phyloP scores from a whole-genome alignment of 2,113 vertebrate genomes.

The Australoheros scitulus region DNA sequence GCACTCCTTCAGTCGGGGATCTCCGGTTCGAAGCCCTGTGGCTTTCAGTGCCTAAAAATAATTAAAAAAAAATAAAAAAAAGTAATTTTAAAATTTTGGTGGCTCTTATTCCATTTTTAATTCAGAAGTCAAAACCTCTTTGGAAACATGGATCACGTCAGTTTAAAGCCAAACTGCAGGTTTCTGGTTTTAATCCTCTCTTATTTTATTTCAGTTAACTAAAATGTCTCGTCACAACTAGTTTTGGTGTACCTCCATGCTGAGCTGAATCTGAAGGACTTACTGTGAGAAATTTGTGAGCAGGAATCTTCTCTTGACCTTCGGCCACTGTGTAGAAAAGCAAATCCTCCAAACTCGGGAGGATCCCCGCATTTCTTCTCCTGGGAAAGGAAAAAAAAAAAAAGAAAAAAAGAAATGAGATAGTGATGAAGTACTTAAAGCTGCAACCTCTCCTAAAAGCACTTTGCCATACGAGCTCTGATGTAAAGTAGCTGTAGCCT shows the following conservation, averaged over 20 bases:
- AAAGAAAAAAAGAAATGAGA: not conserved
- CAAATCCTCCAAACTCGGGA: conserved; percentile 92
- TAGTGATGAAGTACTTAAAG: not conserved
- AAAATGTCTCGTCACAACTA: not conserved
- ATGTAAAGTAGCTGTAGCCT: not conserved
- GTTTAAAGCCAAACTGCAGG: not conserved
- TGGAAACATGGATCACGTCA: not conserved
- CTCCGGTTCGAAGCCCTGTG: conserved; percentile 93
- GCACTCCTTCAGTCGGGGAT: conserved; percentile 96
- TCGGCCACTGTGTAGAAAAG: conserved; percentile 91
- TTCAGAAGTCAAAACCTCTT: not conserved
- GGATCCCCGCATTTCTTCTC: conserved; percentile 85
- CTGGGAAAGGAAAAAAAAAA: conserved; percentile 51
- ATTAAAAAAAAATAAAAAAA: not conserved
- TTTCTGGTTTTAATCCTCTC: not conserved
- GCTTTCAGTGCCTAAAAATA: conserved; percentile 90
- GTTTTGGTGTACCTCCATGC: not conserved
- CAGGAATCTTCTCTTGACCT: conserved; percentile 74
- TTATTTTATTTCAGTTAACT: not conserved
- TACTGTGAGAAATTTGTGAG: conserved; percentile 90
- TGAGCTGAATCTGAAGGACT: conserved; percentile 60
- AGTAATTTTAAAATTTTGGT: not conserved
- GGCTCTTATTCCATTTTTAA: not conserved
- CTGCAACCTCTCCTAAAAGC: not conserved
- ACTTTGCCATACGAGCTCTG: not conserved